Conservation (phyloP, 1,140 invertebrate species). For the Patella vulgata region DNA sequence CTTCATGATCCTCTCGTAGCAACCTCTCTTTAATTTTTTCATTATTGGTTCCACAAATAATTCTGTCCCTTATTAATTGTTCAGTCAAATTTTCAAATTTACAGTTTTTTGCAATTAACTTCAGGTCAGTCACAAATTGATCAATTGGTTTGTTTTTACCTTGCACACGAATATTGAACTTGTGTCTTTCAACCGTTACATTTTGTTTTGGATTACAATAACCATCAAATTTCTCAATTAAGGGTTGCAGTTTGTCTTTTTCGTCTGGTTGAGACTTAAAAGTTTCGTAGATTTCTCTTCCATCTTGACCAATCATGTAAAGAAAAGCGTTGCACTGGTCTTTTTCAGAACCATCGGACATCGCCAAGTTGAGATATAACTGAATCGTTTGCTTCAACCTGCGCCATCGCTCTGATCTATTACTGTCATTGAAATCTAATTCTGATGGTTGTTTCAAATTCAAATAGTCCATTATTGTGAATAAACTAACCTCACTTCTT, state of each 20-base stretch:
- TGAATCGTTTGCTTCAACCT: no score
- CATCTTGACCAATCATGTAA: no score
- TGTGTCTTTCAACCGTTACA: constrained; percentile 11
- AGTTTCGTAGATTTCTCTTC: not conserved
- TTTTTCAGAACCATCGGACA: constrained; percentile 3
- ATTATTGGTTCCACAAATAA: constrained; percentile 13
- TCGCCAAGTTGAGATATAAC: no score
- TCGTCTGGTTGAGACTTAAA: not conserved
- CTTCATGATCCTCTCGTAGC: constrained; percentile 5
- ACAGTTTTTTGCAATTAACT: constrained; percentile 11
- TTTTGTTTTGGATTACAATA: constrained; percentile 11
- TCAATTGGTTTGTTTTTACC: constrained; percentile 10
- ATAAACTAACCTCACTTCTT: no score
- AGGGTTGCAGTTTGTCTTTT: constrained; percentile 10
- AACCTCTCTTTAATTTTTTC: constrained; percentile 19
- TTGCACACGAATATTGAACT: constrained; percentile 12
- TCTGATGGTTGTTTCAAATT: no score
- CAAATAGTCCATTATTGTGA: no score
- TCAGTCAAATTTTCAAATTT: constrained; percentile 10
- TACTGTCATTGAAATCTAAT: no score
- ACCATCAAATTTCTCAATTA: not conserved
- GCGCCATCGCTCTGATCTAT: no score
- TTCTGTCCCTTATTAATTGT: constrained; percentile 15
- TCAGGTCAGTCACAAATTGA: constrained; percentile 13
- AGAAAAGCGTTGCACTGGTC: constrained; percentile 5